These are phyloP conservation scores for Ctenodactylus gundi DNA, from an alignment of 2,113 vertebrate species.

Conservation along the genomic window DNA sequence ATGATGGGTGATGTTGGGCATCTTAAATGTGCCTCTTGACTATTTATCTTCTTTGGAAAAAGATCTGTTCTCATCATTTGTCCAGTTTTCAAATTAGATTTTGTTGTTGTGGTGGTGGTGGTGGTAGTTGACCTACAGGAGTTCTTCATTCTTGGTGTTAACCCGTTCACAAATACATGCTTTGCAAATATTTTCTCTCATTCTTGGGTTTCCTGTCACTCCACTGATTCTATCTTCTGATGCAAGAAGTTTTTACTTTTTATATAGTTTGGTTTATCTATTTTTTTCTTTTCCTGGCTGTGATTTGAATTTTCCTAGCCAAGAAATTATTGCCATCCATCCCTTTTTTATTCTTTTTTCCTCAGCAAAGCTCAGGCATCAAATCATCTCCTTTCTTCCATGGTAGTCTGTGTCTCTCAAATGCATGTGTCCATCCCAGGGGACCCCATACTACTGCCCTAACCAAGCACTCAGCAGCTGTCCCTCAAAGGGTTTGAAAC, in stretches of 20 bases:
- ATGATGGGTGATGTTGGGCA: not conserved
- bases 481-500: not conserved
- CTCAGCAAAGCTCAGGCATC: not conserved
- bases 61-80: not conserved
- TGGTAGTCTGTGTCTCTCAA: not conserved
- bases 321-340: not conserved
- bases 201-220: not conserved
- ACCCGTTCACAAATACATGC: not conserved
- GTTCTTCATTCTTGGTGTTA: not conserved
- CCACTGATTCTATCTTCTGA: not conserved
- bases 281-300: not conserved
- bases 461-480: accelerated
- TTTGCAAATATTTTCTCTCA: not conserved
- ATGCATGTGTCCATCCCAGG: not conserved
- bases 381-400: accelerated
- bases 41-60: not conserved
- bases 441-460: not conserved
- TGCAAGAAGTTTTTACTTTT: not conserved
- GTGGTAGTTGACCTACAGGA: not conserved
- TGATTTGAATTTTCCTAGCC: not conserved
- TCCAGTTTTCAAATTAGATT: not conserved
- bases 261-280: not conserved
- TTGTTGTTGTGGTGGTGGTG: not conserved
- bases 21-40: not conserved
- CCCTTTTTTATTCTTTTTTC: not conserved